These are phyloP conservation scores for Mus minutoides DNA, from an alignment of 2,797 vertebrate genomes.

Conservation along the genomic window DNA sequence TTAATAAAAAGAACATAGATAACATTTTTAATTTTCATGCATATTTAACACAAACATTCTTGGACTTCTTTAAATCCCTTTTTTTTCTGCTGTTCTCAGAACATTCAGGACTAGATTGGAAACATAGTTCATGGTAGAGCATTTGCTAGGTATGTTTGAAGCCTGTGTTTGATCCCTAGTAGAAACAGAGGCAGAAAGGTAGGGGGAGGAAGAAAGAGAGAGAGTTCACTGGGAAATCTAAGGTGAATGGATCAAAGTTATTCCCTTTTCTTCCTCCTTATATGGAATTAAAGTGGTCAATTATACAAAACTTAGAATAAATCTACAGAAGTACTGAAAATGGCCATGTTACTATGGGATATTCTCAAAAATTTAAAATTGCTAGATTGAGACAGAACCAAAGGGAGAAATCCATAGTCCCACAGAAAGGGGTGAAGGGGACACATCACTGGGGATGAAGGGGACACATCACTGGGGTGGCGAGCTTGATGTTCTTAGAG, in stretches of 20 bases:
- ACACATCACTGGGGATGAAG: not conserved
- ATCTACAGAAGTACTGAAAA: not conserved
- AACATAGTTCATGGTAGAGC: not conserved
- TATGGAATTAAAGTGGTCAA: conserved; percentile 17
- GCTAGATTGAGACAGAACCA: conserved; percentile 3
- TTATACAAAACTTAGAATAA: conserved; percentile 23
- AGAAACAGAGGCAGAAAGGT: not conserved
- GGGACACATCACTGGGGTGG: not conserved
- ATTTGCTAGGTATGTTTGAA: not conserved
- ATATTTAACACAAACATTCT: not conserved
- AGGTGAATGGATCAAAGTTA: not conserved
- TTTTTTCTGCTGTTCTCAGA: not conserved
- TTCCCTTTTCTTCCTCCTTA: conserved; percentile 24
- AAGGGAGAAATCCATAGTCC: not conserved
- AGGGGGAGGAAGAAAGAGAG: not conserved
- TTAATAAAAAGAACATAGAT: conserved; percentile 16
- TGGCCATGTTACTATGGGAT: not conserved
- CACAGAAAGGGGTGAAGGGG: not conserved
- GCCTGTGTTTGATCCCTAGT: not conserved
- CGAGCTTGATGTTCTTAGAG: not conserved
- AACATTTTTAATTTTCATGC: not conserved
- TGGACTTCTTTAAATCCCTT: not conserved
- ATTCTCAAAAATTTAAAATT: not conserved
- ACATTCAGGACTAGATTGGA: not conserved
- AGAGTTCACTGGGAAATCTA: conserved; percentile 25